phyloP scores from a whole-genome alignment of 2,113 vertebrate genomes.

The Uropsilus gracilis region DNA sequence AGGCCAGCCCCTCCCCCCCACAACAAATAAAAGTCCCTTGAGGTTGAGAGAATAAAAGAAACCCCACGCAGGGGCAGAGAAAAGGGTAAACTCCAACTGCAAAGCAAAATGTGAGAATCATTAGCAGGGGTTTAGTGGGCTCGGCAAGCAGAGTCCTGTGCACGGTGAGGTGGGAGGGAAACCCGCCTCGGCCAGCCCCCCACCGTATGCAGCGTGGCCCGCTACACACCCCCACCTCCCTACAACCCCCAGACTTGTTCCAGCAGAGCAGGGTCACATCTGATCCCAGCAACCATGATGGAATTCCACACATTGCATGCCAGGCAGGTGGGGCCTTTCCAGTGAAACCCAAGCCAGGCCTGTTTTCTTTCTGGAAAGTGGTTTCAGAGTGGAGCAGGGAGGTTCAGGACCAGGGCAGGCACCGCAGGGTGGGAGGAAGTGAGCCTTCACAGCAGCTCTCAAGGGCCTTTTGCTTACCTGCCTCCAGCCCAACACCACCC shows the following conservation, averaged over 20 bases:
- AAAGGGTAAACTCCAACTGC: slow-evolving; percentile 43
- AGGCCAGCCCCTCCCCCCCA: background rate
- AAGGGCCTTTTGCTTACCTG: background rate
- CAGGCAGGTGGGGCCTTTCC: background rate
- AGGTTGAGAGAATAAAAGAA: background rate
- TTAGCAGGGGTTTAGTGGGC: background rate
- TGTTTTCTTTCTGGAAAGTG: background rate
- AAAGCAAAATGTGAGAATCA: slow-evolving; percentile 40
- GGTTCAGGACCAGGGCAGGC: background rate
- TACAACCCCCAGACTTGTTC: background rate
- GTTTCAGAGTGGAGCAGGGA: background rate
- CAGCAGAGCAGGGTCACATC: background rate
- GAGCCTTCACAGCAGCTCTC: background rate
- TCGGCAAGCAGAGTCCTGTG: background rate
- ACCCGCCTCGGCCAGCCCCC: background rate
- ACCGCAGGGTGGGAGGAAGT: too few species aligned
- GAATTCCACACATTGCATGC: background rate
- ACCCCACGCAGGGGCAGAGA: background rate
- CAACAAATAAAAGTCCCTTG: background rate
- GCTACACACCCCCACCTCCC: background rate
- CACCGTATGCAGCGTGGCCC: too few species aligned
- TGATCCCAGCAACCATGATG: background rate
- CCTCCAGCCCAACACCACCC: background rate
- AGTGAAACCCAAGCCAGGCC: slow-evolving; percentile 30
- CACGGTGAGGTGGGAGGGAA: rapidly evolving